These are phyloP conservation scores for Netelia inedita DNA, from an alignment of 2,888 invertebrate species.

Conservation along the genomic window DNA sequence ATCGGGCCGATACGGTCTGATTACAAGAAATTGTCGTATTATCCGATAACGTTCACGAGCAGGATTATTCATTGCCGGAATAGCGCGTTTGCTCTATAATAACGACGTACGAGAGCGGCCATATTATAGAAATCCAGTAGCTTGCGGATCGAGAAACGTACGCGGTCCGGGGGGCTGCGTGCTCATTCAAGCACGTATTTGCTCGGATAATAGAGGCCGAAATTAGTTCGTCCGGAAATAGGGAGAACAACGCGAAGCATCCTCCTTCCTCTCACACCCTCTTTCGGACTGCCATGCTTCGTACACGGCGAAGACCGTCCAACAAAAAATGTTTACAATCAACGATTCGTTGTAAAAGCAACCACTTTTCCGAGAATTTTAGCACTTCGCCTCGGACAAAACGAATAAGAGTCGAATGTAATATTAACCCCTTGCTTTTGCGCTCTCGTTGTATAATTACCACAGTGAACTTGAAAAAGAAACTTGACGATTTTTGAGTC, in stretches of 20 bases:
- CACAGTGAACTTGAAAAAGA: too few species aligned
- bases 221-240: conserved; percentile 36
- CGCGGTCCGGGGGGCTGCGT: not conserved
- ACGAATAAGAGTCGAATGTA: conserved; percentile 7
- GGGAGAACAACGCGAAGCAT: not conserved
- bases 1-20: too few species aligned
- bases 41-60: not conserved
- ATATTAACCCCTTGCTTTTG: not conserved
- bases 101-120: not conserved
- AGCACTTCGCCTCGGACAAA: not conserved
- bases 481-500: not conserved
- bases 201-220: conserved; percentile 38
- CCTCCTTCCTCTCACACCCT: not conserved
- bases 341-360: conserved; percentile 37
- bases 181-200: conserved; percentile 27
- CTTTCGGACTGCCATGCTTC: not conserved
- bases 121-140: conserved; percentile 1
- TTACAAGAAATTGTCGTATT: not conserved
- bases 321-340: conserved; percentile 53
- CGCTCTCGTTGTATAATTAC: conserved; percentile 14
- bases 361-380: not conserved
- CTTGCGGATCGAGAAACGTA: not conserved
- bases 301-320: not conserved
- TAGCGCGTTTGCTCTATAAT: not conserved
- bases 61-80: not conserved